These are phyloP conservation scores for Pygoscelis antarcticus DNA, from an alignment of 2,113 vertebrate species.

Conservation along the genomic window DNA sequence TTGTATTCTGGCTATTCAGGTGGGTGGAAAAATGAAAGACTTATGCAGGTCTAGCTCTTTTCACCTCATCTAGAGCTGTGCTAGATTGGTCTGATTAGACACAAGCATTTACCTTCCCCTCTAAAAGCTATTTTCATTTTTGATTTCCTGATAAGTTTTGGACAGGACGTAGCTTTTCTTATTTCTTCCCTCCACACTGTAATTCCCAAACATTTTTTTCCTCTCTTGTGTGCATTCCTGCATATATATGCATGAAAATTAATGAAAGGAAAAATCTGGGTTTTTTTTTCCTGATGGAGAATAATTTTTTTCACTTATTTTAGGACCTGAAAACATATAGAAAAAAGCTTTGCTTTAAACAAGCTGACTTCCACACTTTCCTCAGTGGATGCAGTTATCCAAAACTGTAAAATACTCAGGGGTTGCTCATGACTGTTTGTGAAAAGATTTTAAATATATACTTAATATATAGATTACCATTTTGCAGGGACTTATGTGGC, in stretches of 20 bases:
- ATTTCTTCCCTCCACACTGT: neutral
- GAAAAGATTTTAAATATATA: neutral
- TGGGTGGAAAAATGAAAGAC: neutral
- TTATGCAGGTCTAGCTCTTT: neutral
- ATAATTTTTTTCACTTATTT: neutral
- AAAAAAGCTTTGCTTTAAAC: neutral
- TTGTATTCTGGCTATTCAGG: neutral
- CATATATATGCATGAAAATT: neutral
- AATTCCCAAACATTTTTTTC: neutral
- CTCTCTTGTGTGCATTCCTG: neutral
- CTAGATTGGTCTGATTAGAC: neutral
- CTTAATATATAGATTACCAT: neutral
- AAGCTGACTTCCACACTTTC: neutral
- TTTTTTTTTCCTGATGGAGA: neutral
- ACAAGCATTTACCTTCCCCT: neutral
- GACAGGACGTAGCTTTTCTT: neutral
- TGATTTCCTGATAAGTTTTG: neutral
- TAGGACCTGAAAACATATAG: neutral
- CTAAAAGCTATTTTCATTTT: neutral
- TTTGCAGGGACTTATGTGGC: neutral
- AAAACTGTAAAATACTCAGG: neutral
- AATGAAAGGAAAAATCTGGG: neutral
- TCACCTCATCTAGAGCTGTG: neutral
- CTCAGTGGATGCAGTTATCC: neutral
- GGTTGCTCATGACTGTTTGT: neutral